Base-by-base conservation (phyloP, 2,888 invertebrate species). In the Caenorhabditis sp. region DNA sequence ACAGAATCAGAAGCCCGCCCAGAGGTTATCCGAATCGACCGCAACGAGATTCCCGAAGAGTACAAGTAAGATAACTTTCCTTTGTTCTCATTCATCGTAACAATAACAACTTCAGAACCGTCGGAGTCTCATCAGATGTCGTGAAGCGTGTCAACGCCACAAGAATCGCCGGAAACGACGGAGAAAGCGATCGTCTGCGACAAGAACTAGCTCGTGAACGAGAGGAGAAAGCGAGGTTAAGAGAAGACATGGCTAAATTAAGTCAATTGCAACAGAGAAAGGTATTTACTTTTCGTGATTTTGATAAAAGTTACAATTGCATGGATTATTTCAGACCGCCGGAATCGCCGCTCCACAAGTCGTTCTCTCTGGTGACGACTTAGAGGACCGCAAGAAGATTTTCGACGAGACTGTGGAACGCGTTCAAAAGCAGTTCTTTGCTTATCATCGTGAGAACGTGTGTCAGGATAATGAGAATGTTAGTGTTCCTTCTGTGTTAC, bases 361-460 rank as follows among this genome's bases (percentile, higher is more conserved):
- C 8, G 47, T 38, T n/a, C 44, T 28, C 38, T 38, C 79, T 8
- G 80, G 77, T 49, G 72, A 69, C 31, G 89, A 90, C 75, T 85
- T 90, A 64, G 90, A 91, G 72, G 90, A 91, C 59, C 86, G 89
- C 75, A 90, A 90, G 85, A 88, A 87, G 64, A 86, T 90, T 64
- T 91, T 91, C 80, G 89, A 91, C 24, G 91, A 91, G 16, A 90
- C 90, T 10, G 91, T 90, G 16, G 86, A 91, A 51, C 87, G 89
- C 3, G 90, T 91, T 22, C 83, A 91, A 69, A 85, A 91, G 68
- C 88, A 90, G 72, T 91, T 91, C 79, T 90, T 91, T 85, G 76
- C 75, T 51, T 90, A 89, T 70, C 91, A 90, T 56, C 84, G 89
- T 19, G 90, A 91, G 66, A 91, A 91, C 79, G 90, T 89, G 24